Base-by-base conservation (phyloP, 1,140 invertebrate genomes). In the Cecropterus lyciades region DNA sequence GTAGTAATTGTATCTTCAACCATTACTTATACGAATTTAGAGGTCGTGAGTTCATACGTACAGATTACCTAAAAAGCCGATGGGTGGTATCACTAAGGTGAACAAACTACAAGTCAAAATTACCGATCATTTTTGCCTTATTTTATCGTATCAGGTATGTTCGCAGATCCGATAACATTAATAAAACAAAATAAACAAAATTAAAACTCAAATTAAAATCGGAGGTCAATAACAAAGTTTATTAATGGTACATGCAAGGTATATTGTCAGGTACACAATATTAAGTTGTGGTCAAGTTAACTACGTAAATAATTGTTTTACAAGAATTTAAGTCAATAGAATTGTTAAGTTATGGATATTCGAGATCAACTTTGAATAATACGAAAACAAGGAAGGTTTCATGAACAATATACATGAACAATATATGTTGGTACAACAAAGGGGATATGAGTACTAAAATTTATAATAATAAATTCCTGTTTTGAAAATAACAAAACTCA, bases 91-190 rank as follows among this genome's bases (percentile, higher is more conserved):
- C 48, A 63, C 14, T 59, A 48, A 13, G 43, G 56, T 60, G 43
- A 60, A 48, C 45, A 46, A 60, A 60, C 56, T 30, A 30, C 14
- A 14, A 30, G 43, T 53, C 43, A 46, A 59, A 33, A 48, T 33
- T 48, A n/a, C 56, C 4, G 14, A 48, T 59, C 43, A 59, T 46
- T 59, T 59, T 59, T 24, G 15, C 17, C 43, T 59, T 46, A 48
- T 59, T 59, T 45, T 15, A 46, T 59, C 20, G 56, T 59, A 59
- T 48, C 43, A 48, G 56, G 43, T 59, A 59, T 27, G 55, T 17
- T 46, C 55, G n/a, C n/a, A 53, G 43, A 59, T 59, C 56, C 56
- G 43, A 59, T 59, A 59, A 59, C 56, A 30, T 33, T 33, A 53
- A 53, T 46, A n/a, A 30, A 59, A 59, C 24, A 59, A 46, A 59